Evolutionary conservation across 2,113 vertebrate genomes (phyloP), one percentile per base, ranked within the genome.

Genomic region (Agapornis roseicollis): DNA sequence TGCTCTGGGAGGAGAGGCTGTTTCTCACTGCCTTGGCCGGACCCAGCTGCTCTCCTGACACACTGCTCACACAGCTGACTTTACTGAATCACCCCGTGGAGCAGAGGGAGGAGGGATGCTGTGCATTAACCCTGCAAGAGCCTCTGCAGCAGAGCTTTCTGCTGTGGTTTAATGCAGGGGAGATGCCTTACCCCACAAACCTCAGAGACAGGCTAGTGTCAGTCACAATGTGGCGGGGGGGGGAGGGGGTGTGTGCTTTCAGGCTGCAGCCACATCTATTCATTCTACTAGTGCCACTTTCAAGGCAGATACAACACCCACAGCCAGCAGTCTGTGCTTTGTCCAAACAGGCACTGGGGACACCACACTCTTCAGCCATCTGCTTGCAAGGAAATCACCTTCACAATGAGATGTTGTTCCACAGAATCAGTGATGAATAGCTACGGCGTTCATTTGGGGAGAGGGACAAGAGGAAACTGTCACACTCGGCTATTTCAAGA

Each of bases 291-390:
- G n/a, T 42, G 3, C n/a, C 74, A 4, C 3, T 2, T 5, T 22
- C 0, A 3, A 56, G 35, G 35, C 49, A 76, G 18, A 46, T 1
- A 7, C 39, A 65, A 2, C 24, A n/a, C 17, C 23, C 0, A 0
- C 12, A 28, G 13, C 29, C 68, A 46, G 35, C 24, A 19, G 69
- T 5, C 37, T 50, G 35, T 3, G 15, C 82, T 4, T 41, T 56
- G 29, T 46, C 56, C 63, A 79, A 31, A 2, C 74, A 22, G 61
- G 65, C 65, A 9, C 61, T 19, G 0, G 1, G 73, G 50, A n/a
- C 4, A 2, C 53, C 82, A 64, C 79, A 55, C 0, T 1, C 61
- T 33, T 61, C 79, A 76, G 79, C 91, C 82, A 68, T 37, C 82
- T 92, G 74, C 56, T 39, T 41, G 50, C 50, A 15, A 50, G 88